phyloP scores from a whole-genome alignment of 2,888 invertebrate genomes.

The Bimastos eiseni region DNA sequence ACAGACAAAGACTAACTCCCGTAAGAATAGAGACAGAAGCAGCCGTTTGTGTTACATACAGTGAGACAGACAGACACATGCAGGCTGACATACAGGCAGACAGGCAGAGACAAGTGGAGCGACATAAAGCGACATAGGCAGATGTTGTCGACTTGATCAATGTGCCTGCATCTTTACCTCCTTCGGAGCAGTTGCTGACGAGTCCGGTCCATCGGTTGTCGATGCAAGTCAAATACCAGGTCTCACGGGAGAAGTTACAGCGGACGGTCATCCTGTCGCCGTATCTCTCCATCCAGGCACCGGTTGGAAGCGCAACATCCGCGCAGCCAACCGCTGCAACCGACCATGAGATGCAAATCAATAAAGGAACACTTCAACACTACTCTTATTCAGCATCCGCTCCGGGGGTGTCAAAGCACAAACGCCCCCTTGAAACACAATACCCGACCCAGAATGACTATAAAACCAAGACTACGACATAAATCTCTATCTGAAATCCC shows the following conservation, averaged over 20 bases:
- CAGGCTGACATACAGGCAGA: neutral
- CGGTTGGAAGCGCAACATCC: slow-evolving; percentile 19
- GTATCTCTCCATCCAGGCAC: slow-evolving; percentile 24
- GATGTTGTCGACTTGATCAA: neutral
- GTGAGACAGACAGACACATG: neutral
- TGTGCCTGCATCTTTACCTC: neutral
- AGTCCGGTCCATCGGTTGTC: slow-evolving; percentile 32
- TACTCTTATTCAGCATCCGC: neutral
- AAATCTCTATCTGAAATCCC: neutral
- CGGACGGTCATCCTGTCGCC: slow-evolving; percentile 27
- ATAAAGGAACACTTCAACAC: slow-evolving; percentile 15
- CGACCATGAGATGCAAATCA: neutral
- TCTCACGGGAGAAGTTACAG: slow-evolving; percentile 34
- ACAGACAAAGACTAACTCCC: neutral
- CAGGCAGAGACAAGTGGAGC: neutral
- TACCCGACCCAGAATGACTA: neutral
- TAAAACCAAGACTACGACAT: neutral
- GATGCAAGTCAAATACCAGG: slow-evolving; percentile 31
- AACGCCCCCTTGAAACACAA: neutral
- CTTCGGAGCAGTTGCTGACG: slow-evolving; percentile 32
- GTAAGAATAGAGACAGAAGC: neutral
- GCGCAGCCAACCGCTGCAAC: slow-evolving; percentile 28
- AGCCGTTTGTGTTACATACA: neutral
- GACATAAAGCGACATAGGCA: neutral
- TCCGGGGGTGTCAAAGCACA: neutral